phyloP scores from a whole-genome alignment of 2,888 invertebrate genomes.

The Drosophila prolongata region DNA sequence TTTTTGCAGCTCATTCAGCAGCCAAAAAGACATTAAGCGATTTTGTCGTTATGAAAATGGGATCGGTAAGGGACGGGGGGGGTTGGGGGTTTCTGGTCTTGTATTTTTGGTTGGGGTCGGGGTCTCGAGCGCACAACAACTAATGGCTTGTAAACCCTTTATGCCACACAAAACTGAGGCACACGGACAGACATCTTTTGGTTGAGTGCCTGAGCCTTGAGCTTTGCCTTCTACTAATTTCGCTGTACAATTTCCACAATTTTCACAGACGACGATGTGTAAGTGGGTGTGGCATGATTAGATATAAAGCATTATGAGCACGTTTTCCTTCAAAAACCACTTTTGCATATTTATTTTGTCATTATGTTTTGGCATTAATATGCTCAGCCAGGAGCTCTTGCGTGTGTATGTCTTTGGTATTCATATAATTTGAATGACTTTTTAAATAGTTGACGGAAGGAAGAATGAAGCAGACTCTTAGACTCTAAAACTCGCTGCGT shows the following conservation, averaged over 20 bases:
- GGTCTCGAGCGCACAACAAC: slow-evolving; percentile 48
- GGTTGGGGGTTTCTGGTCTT: not conserved
- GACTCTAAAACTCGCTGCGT: slow-evolving; percentile 16
- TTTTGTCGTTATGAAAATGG: slow-evolving; percentile 64
- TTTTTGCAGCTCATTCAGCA: slow-evolving; percentile 43
- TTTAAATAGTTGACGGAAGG: slow-evolving; percentile 80
- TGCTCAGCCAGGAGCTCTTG: slow-evolving; percentile 50
- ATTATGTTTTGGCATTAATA: slow-evolving; percentile 82
- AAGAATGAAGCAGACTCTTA: not conserved
- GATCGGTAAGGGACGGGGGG: slow-evolving; percentile 6
- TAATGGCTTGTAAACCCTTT: slow-evolving; percentile 77
- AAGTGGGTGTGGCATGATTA: slow-evolving; percentile 54
- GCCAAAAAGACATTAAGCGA: slow-evolving; percentile 69
- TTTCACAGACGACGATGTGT: slow-evolving; percentile 7
- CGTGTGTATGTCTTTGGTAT: slow-evolving; percentile 53
- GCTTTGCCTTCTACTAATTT: slow-evolving; percentile 74
- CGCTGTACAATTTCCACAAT: slow-evolving; percentile 62
- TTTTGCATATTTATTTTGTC: slow-evolving; percentile 84
- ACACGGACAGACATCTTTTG: slow-evolving; percentile 31
- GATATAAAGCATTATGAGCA: slow-evolving; percentile 77
- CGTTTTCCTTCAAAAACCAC: slow-evolving; percentile 78
- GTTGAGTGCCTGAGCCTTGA: slow-evolving; percentile 52
- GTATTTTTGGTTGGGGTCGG: not conserved
- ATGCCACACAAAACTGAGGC: slow-evolving; percentile 34
- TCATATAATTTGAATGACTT: slow-evolving; percentile 82